Conservation (phyloP, 1,140 invertebrate genomes). For the Zaprionus africanus region DNA sequence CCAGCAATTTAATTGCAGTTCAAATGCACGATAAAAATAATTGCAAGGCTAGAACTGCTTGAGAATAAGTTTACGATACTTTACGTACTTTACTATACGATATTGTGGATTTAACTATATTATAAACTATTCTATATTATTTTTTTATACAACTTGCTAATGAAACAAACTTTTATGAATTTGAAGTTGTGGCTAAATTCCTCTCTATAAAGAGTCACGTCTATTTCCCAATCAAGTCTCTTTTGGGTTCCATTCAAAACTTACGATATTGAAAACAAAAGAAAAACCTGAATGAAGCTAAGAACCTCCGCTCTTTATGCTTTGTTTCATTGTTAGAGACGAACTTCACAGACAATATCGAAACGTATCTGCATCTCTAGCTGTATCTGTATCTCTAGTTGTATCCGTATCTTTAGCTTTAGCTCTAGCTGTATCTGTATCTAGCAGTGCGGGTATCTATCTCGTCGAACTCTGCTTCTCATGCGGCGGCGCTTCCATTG, state of each 20-base stretch:
- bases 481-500: slow-evolving; percentile 4
- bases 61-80: not conserved
- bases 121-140: too few relatives aligned
- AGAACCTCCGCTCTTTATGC: not conserved
- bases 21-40: not conserved
- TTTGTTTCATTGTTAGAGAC: slow-evolving; percentile 2
- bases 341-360: not conserved
- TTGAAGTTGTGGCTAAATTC: not conserved
- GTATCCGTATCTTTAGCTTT: not conserved
- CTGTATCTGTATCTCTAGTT: not conserved
- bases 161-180: not conserved
- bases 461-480: not conserved
- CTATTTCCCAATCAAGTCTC: not conserved
- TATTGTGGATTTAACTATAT: not conserved
- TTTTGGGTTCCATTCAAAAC: not conserved
- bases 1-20: not conserved
- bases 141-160: not conserved
- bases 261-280: slow-evolving; percentile 1
- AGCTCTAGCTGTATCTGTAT: not conserved
- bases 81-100: too few relatives aligned
- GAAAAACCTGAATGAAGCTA: not conserved
- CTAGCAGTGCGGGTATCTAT: slow-evolving; percentile 24
- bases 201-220: not conserved
- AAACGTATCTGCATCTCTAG: not conserved
- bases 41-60: not conserved